A percentile compares a stretch with the other conserved stretches of the same genome.
phyloP scores from a whole-genome alignment of 2,888 invertebrate species.

The Pycnomerus fuliginosus region DNA sequence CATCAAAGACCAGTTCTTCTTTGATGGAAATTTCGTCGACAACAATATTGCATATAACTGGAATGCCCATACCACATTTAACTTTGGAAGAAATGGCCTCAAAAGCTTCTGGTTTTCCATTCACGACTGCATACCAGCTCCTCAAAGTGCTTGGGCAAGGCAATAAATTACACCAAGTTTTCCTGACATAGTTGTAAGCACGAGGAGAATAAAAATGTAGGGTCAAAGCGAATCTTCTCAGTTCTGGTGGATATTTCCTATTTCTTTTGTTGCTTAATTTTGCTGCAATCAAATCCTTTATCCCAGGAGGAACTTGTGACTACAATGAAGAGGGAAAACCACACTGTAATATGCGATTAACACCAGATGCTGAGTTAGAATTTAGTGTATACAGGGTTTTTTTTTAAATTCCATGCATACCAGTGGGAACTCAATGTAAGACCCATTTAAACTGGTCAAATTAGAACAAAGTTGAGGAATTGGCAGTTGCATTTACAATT shows the following conservation, averaged over 20 bases:
- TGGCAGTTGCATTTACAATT: no score
- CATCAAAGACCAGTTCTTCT: not conserved
- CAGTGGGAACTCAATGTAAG: no score
- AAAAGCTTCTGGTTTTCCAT: not conserved
- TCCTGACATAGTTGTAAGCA: not conserved
- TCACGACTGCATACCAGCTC: not conserved
- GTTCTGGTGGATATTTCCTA: not conserved
- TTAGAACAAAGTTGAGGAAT: no score
- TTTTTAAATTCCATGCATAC: no score
- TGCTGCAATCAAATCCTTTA: not conserved
- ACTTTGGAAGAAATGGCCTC: not conserved
- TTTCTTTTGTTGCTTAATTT: not conserved
- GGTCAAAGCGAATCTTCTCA: not conserved
- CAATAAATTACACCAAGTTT: not conserved
- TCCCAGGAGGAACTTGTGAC: no score
- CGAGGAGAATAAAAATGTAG: not conserved
- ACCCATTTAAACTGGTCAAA: no score
- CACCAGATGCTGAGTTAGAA: no score
- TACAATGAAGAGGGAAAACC: no score
- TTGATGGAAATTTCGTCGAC: not conserved
- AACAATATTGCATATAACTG: not conserved
- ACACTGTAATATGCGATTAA: no score
- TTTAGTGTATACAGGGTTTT: no score
- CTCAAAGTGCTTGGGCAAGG: not conserved
- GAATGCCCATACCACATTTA: no score